Base-by-base conservation (phyloP, 1,140 invertebrate genomes). In the Drosophila nigromelanica region DNA sequence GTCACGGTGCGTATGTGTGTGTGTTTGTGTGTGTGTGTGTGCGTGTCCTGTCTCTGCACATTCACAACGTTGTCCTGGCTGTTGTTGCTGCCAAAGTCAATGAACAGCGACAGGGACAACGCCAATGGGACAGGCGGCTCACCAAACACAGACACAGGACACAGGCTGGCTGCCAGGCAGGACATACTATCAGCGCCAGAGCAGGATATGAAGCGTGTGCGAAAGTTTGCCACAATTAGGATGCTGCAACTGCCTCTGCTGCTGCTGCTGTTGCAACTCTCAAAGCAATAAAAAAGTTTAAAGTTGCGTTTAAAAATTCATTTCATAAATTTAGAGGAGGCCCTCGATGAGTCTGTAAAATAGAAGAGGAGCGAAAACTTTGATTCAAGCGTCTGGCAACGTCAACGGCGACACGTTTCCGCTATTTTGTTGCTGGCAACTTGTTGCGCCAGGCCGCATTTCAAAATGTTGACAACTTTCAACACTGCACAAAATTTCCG, bases 181-280 rank as follows among this genome's bases (percentile, higher is more conserved):
- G 40, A 24, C 7, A n/a, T 33, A 30, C 64, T 59, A 59, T 73
- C 71, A 62, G 24, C 18, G 52, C 37, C 30, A 5, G 18, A 15
- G 45, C 77, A 85, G 81, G 73, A 80, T 75, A 86, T 80, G 81
- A 77, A 66, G 80, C 70, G 71, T 86, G 75, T 81, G 81, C 78
- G 56, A 87, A 87, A 87, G 68, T 87, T 87, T 89, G 71, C 76
- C 79, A 87, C 83, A 87, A 87, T 89, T 87, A 87, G 83, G 83
- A 89, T 79, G 78, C 70, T 52, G 55, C 55, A n/a, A 7, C 42
- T 33, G 40, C 47, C 40, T 14, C 54, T 18, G 10, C 69, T n/a
- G 8, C 24, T 27, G 54, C 54, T 51, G 12, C 40, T 39, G 43
- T 33, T 47, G 45, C 59, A 50, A 78, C 59, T 76, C 76, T 61